A percentile compares a stretch with the other conserved stretches of the same genome.
Evolutionary conservation across 2,797 vertebrate genomes (phyloP).

Genomic region (Trichosurus vulpecula): DNA sequence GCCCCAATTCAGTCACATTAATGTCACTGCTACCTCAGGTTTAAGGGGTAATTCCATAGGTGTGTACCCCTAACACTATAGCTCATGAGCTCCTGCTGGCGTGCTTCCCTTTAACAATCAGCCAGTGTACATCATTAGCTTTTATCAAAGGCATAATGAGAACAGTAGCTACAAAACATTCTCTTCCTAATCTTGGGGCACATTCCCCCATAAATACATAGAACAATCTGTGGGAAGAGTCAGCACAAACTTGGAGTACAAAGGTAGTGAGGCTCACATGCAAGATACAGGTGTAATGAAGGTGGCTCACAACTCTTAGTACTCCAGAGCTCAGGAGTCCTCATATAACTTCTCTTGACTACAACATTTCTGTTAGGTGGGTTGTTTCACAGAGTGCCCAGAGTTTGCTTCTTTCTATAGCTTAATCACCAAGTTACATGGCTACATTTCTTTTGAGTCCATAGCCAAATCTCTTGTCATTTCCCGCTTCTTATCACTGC

Average conservation of each 20-base stretch:
- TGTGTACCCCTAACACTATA: neutral
- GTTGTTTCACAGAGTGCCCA: neutral
- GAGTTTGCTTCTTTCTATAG: neutral
- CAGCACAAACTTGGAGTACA: neutral
- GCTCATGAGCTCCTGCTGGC: neutral
- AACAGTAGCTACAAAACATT: neutral
- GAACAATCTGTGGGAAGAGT: neutral
- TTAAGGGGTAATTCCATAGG: neutral
- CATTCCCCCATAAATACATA: neutral
- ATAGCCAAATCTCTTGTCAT: neutral
- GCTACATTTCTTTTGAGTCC: neutral
- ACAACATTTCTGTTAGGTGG: neutral
- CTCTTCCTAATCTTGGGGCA: neutral
- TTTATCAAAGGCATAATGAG: neutral
- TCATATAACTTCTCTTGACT: neutral
- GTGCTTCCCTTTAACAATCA: neutral
- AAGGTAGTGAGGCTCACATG: neutral
- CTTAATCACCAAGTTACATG: neutral
- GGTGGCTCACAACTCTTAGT: neutral
- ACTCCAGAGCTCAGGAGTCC: neutral
- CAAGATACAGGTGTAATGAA: neutral
- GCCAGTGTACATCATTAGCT: neutral
- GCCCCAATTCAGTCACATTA: neutral
- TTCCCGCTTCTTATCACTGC: neutral
- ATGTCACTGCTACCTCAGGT: neutral